phyloP scores from a whole-genome alignment of 2,113 vertebrate genomes.

The Melanerpes formicivorus region DNA sequence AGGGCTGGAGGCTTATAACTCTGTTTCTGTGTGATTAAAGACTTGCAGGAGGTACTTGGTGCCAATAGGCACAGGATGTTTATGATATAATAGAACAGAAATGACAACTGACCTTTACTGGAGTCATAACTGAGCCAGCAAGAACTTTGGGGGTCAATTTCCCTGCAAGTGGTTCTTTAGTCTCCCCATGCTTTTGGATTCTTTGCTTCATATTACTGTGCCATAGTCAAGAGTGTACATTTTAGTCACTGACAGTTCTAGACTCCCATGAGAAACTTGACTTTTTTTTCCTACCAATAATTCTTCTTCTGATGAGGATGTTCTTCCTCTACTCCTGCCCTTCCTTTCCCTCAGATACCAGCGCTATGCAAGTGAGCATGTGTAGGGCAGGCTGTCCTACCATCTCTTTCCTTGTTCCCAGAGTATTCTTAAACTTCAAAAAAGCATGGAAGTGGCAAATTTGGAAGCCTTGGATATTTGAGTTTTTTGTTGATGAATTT shows the following conservation, averaged over 20 bases:
- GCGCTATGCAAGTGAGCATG: neutral
- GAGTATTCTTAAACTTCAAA: neutral
- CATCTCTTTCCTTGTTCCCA: neutral
- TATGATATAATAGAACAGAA: constrained; percentile 9
- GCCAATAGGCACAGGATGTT: constrained; percentile 2
- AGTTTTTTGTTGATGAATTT: neutral
- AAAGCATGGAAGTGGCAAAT: neutral
- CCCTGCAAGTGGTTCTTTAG: neutral
- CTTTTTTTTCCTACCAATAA: neutral
- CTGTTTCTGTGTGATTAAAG: constrained; percentile 50
- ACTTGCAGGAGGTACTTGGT: constrained; percentile 28
- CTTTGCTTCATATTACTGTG: neutral
- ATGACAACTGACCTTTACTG: constrained; percentile 48
- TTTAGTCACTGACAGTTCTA: neutral
- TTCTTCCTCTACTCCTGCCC: neutral
- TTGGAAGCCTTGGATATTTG: neutral
- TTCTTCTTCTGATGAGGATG: neutral
- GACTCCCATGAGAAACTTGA: neutral
- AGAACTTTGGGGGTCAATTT: neutral
- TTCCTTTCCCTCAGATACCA: neutral
- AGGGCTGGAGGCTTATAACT: constrained; percentile 37
- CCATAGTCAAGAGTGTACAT: neutral
- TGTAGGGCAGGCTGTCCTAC: neutral
- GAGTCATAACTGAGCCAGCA: neutral
- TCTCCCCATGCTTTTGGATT: neutral